phyloP scores from a whole-genome alignment of 1,140 invertebrate species.

The Drosophila lacertosa region DNA sequence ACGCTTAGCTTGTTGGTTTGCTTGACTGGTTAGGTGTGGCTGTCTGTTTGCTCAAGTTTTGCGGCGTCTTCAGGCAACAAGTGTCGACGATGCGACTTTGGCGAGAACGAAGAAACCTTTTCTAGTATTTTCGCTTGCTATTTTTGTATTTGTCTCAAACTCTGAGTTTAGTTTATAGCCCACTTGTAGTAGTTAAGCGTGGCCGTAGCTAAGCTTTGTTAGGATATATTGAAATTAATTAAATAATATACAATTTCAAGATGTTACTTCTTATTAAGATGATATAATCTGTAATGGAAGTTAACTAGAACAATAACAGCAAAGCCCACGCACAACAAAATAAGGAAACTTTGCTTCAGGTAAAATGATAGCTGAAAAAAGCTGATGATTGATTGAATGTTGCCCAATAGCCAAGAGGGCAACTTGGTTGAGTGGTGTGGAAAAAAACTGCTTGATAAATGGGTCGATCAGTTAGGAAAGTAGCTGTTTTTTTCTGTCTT shows the following conservation, averaged over 20 bases:
- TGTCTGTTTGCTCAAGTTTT: slow-evolving; percentile 31
- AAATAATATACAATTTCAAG: no score
- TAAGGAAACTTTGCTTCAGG: background rate
- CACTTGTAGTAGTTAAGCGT: slow-evolving; percentile 22
- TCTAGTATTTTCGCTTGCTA: slow-evolving; percentile 13
- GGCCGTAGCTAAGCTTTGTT: slow-evolving; percentile 1
- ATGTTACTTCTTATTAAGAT: no score
- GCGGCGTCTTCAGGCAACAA: slow-evolving; percentile 59
- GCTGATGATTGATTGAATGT: slow-evolving; percentile 59
- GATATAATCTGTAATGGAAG: no score
- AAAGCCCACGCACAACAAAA: background rate
- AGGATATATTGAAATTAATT: no score
- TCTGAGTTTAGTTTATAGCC: background rate
- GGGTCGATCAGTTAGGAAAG: slow-evolving; percentile 1
- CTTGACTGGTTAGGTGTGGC: slow-evolving; percentile 57
- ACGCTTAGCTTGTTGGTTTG: slow-evolving; percentile 34
- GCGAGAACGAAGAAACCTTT: slow-evolving; percentile 14
- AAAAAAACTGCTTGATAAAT: slow-evolving; percentile 26
- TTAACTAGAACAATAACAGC: background rate
- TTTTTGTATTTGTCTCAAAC: slow-evolving; percentile 13
- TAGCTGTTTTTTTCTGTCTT: background rate
- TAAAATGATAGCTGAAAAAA: slow-evolving; percentile 18
- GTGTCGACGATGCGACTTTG: slow-evolving; percentile 29
- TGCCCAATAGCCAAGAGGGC: slow-evolving; percentile 23
- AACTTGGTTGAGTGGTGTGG: background rate